Percentiles rank a stretch among this genome's conserved stretches.
Conservation (phyloP, 2,888 invertebrate genomes). For the Ommatoiulus sabulosus region DNA sequence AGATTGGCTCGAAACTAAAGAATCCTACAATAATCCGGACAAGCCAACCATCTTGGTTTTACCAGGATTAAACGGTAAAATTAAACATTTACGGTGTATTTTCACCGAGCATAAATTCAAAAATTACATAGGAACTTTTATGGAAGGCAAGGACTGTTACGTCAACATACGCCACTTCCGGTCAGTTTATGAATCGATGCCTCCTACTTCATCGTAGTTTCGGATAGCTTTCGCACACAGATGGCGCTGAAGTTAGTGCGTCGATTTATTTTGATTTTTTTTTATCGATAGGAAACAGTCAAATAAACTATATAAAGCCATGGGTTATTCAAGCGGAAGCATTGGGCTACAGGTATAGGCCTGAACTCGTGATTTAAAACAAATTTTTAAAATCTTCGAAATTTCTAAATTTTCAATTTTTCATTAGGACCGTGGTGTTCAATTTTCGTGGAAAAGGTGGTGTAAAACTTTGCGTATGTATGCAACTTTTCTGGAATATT, state of each 20-base stretch:
- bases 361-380: background rate
- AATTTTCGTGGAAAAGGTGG: slow-evolving; percentile 57
- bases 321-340: slow-evolving; percentile 52
- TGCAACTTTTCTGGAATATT: too few relatives aligned
- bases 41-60: slow-evolving; percentile 53
- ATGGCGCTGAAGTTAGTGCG: background rate
- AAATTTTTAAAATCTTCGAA: background rate
- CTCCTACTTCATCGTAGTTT: too few relatives aligned
- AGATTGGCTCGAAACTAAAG: slow-evolving; percentile 56
- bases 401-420: background rate
- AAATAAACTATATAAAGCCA: slow-evolving; percentile 54
- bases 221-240: too few relatives aligned
- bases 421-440: slow-evolving; percentile 52
- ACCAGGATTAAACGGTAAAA: slow-evolving; percentile 57
- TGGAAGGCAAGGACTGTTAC: too few relatives aligned
- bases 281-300: slow-evolving; percentile 53
- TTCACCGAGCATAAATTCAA: too few relatives aligned
- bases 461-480: slow-evolving; percentile 56
- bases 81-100: too few relatives aligned
- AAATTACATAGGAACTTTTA: too few relatives aligned
- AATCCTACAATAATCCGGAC: slow-evolving; percentile 49
- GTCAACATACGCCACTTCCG: too few relatives aligned
- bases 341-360: slow-evolving; percentile 53
- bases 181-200: too few relatives aligned
- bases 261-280: background rate